Evolutionary conservation across 2,888 invertebrate genomes (phyloP), one percentile per base, ranked within the genome.

Genomic region (Pteria penguin): DNA sequence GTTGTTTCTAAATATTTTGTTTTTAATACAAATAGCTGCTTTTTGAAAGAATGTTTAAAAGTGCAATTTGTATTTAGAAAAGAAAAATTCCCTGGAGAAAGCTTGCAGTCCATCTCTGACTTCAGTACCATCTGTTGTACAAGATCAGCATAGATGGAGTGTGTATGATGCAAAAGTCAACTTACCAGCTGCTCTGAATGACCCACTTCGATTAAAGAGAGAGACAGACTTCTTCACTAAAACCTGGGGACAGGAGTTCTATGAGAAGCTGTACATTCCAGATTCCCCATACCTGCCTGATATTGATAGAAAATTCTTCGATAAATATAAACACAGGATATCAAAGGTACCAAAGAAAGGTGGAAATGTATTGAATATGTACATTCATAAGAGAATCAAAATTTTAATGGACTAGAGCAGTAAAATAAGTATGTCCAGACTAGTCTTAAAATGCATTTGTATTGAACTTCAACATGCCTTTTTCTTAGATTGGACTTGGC

Each of bases 181-280:
- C 93, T 94, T 99, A 82, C 97, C 98, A 52, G 97, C 98, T 74
- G 97, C 97, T 83, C 94, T 99, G 79, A 98, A 98, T 93, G 98
- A 99, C 93, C 98, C 98, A 0, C 95, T 96, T 80, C 91, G 93
- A 33, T 88, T 91, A 36, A 95, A 96, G 89, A 96, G 97, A 82
- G 98, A 92, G 81, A 90, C 90, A 8, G 94, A 98, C 92, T 97
- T 99, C 90, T 98, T 99, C 90, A 98, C 98, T 0, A 97, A 97
- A 92, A 97, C 97, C 79, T 99, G 99, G 99, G 99, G 99, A 60
- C 98, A 98, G 88, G 94, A 95, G 76, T 99, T 99, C 93, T 83
- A 84, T 81, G 94, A 97, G 26, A 98, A 98, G 80, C 93, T 94
- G 31, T 94, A 95, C 61, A 94, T 98, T 86, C 94, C 95, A 54